phyloP scores from a whole-genome alignment of 2,888 invertebrate genomes.

The Cryptocephalus primarius region DNA sequence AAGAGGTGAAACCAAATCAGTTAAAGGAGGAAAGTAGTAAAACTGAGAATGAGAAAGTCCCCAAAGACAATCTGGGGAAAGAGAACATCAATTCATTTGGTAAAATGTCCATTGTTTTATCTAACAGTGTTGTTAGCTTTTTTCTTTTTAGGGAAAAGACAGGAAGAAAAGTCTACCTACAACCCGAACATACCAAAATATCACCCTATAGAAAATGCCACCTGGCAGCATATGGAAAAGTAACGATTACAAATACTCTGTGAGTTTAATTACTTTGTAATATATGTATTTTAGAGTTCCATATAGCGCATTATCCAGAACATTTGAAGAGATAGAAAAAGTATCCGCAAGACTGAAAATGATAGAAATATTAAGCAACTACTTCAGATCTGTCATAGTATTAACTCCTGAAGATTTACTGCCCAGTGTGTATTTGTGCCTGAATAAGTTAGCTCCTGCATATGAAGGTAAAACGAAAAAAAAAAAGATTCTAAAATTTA shows the following conservation, averaged over 20 bases:
- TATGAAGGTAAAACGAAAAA: constrained; percentile 63
- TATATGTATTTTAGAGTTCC: constrained; percentile 59
- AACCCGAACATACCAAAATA: constrained; percentile 64
- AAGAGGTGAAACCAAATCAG: background rate
- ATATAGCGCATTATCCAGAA: constrained; percentile 82
- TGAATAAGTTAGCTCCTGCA: constrained; percentile 94
- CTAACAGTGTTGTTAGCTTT: too few relatives aligned
- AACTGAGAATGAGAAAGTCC: too few relatives aligned
- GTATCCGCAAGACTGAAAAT: constrained; percentile 79
- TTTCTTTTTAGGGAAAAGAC: too few relatives aligned
- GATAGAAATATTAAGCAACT: constrained; percentile 84
- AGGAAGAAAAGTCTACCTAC: constrained; percentile 35
- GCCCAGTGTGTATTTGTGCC: constrained; percentile 82
- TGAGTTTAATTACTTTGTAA: background rate
- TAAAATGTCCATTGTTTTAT: too few relatives aligned
- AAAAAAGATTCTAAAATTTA: background rate
- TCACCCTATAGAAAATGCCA: constrained; percentile 73
- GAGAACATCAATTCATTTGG: too few relatives aligned
- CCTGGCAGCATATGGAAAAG: constrained; percentile 65
- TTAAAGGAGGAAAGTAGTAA: background rate
- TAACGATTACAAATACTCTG: constrained; percentile 24
- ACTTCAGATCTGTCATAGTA: constrained; percentile 80
- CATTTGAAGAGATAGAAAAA: constrained; percentile 82
- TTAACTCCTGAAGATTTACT: constrained; percentile 83
- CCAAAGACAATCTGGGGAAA: too few relatives aligned